phyloP scores from a whole-genome alignment of 2,888 invertebrate species.

The Ophion ellenae region DNA sequence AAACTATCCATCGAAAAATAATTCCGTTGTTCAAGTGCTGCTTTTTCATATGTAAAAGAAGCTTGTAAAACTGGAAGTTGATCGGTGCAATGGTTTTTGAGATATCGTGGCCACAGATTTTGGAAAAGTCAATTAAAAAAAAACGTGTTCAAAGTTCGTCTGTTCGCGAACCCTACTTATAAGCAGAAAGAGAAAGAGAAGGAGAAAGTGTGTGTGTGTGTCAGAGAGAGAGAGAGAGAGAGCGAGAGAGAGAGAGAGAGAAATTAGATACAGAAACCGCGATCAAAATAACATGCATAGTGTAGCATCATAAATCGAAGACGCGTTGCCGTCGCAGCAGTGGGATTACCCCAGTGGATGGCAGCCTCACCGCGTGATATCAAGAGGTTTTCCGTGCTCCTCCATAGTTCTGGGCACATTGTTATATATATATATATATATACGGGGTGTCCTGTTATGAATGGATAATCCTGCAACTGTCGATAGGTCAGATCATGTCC shows the following conservation, averaged over 20 bases:
- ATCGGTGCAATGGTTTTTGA: not conserved
- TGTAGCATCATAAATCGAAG: slow-evolving; percentile 66
- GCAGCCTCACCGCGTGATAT: slow-evolving; percentile 52
- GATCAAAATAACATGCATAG: slow-evolving; percentile 60
- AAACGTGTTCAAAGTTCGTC: too few species aligned
- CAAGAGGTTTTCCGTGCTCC: slow-evolving; percentile 17
- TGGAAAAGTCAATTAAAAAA: not conserved
- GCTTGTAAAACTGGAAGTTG: too few species aligned
- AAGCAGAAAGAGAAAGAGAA: not conserved
- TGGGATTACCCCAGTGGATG: slow-evolving; percentile 53
- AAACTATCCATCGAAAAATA: too few species aligned
- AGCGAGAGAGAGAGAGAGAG: not conserved
- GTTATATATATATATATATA: not conserved
- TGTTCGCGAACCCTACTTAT: slow-evolving; percentile 9
- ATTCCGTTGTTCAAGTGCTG: too few species aligned
- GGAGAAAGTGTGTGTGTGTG: too few species aligned
- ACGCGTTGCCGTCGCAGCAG: slow-evolving; percentile 62
- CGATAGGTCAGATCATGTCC: too few species aligned
- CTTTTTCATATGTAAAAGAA: too few species aligned
- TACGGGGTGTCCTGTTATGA: too few species aligned
- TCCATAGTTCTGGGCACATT: slow-evolving; percentile 23
- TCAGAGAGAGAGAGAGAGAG: slow-evolving; percentile 3
- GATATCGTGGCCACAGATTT: slow-evolving; percentile 30
- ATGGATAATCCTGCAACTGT: too few species aligned
- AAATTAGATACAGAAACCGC: slow-evolving; percentile 43